Conservation (phyloP, 2,888 invertebrate species). For the Lithophane socia region DNA sequence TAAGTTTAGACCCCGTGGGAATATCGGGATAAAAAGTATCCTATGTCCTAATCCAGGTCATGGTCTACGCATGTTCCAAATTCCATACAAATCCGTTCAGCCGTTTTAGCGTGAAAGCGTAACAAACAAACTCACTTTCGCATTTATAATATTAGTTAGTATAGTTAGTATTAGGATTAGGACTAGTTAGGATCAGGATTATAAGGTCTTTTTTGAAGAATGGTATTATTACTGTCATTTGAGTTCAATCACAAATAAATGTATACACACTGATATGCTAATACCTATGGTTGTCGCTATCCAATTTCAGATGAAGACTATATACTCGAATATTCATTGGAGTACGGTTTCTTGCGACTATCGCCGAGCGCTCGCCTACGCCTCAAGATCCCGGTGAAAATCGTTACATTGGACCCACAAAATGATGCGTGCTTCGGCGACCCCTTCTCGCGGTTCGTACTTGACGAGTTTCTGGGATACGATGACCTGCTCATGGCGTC, state of each 20-base stretch:
- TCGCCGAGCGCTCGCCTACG: slow-evolving; percentile 96
- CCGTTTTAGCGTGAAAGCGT: too few species aligned
- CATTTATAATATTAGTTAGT: too few species aligned
- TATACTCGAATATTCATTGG: slow-evolving; percentile 99
- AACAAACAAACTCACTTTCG: too few species aligned
- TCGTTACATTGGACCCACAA: slow-evolving; percentile 96
- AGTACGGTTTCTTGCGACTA: slow-evolving; percentile 98
- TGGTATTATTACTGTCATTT: neutral
- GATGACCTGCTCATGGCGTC: slow-evolving; percentile 99
- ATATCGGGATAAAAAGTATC: too few species aligned
- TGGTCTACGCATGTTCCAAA: too few species aligned
- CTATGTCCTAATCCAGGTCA: too few species aligned
- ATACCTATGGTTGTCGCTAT: neutral
- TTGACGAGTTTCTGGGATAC: slow-evolving; percentile 98
- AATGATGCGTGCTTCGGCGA: slow-evolving; percentile 98
- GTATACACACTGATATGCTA: neutral
- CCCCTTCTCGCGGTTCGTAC: slow-evolving; percentile 95
- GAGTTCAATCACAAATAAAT: neutral
- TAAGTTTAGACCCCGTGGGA: too few species aligned
- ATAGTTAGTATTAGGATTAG: too few species aligned
- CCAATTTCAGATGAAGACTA: slow-evolving; percentile 95
- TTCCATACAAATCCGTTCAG: too few species aligned
- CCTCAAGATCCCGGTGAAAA: slow-evolving; percentile 97
- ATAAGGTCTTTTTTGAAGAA: too few species aligned
- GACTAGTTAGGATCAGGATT: too few species aligned